These are phyloP conservation scores for Scaeva pyrastri DNA, from an alignment of 2,888 invertebrate genomes.

Conservation along the genomic window DNA sequence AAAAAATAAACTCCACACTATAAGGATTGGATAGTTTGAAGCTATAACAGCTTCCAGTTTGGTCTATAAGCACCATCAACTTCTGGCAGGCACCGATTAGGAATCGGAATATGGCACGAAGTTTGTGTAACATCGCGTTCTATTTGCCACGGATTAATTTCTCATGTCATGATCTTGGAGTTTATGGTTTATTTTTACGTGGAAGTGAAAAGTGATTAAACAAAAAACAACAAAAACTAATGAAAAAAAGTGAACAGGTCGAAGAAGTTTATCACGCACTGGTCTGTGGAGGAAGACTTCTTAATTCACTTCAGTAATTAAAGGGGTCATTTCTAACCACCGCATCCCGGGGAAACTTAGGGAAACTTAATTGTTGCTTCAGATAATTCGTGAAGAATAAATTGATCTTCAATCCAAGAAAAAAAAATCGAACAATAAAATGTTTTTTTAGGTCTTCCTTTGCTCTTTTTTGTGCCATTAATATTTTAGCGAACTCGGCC, in stretches of 20 bases:
- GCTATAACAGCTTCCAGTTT: slow-evolving; percentile 47
- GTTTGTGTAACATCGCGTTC: slow-evolving; percentile 64
- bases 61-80: slow-evolving; percentile 15
- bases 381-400: too few relatives aligned
- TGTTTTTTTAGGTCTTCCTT: too few relatives aligned
- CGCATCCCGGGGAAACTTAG: too few relatives aligned
- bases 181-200: slow-evolving; percentile 8
- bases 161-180: slow-evolving; percentile 58
- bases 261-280: slow-evolving; percentile 28
- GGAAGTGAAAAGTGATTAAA: slow-evolving; percentile 12
- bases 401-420: too few relatives aligned
- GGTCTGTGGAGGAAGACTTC: background rate
- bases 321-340: background rate
- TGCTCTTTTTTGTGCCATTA: too few relatives aligned
- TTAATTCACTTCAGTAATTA: slow-evolving; percentile 14
- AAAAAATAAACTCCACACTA: slow-evolving; percentile 13
- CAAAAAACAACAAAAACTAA: background rate
- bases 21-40: slow-evolving; percentile 27
- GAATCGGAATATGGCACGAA: slow-evolving; percentile 66
- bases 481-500: too few relatives aligned
- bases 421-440: too few relatives aligned
- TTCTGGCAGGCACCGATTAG: slow-evolving; percentile 50
- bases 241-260: slow-evolving; percentile 36
- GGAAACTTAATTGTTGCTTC: too few relatives aligned
- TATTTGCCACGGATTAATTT: slow-evolving; percentile 68